These are phyloP conservation scores for Pseudoips prasinana DNA, from an alignment of 2,888 invertebrate genomes.

Conservation along the genomic window DNA sequence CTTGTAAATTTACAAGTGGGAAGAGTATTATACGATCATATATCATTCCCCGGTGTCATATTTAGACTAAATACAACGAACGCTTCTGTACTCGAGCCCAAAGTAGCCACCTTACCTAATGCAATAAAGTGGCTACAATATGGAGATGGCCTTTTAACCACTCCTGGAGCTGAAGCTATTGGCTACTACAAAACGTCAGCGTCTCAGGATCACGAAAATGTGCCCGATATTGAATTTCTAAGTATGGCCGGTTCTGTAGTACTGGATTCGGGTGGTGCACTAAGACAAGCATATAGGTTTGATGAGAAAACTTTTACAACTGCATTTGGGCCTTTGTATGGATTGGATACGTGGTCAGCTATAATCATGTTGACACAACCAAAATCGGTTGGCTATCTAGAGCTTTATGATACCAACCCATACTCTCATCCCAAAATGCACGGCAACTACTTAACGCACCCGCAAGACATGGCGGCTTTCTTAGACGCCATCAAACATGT, in stretches of 20 bases:
- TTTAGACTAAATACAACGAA: conserved; percentile 69
- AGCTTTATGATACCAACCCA: conserved; percentile 88
- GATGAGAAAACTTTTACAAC: conserved; percentile 79
- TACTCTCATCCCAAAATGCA: conserved; percentile 88
- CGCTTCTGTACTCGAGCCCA: conserved; percentile 64
- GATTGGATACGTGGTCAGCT: conserved; percentile 83
- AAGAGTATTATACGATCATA: conserved; percentile 83
- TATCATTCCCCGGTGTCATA: conserved; percentile 77
- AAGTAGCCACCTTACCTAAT: conserved; percentile 65
- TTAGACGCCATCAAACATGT: conserved; percentile 83
- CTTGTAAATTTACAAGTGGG: conserved; percentile 86
- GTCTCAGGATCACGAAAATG: conserved; percentile 76
- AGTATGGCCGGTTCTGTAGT: conserved; percentile 84
- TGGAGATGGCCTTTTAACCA: conserved; percentile 80
- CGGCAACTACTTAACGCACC: conserved; percentile 89
- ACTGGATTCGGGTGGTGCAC: conserved; percentile 79
- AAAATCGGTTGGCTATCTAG: conserved; percentile 86
- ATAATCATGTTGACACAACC: conserved; percentile 88
- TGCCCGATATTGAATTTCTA: conserved; percentile 86
- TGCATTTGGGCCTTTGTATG: conserved; percentile 79
- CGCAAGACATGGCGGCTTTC: conserved; percentile 82
- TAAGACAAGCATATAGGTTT: conserved; percentile 81
- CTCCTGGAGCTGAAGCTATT: conserved; percentile 84
- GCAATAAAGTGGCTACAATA: conserved; percentile 70
- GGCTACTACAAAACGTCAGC: conserved; percentile 83